Evolutionary conservation across 2,113 vertebrate species (phyloP).

Genomic region (Rhipidura dahli): DNA sequence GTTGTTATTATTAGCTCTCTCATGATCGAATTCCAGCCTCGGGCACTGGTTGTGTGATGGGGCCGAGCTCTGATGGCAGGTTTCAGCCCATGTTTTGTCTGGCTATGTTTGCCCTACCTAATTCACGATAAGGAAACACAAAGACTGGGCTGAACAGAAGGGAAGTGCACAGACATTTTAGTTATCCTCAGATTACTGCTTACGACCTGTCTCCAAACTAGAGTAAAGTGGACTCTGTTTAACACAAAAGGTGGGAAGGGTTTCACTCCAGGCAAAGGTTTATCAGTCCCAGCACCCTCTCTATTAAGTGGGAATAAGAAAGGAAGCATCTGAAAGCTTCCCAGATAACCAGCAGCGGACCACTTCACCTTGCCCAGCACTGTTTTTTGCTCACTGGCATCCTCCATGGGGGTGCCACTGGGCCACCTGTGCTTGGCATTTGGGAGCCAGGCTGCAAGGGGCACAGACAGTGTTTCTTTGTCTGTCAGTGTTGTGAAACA

Average conservation of each 20-base stretch:
- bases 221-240: background rate
- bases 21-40: conserved; percentile 50
- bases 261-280: background rate
- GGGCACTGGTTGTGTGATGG: conserved; percentile 24
- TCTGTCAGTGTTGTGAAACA: background rate
- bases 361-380: background rate
- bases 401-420: background rate
- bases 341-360: background rate
- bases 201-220: background rate
- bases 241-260: background rate
- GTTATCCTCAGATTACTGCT: background rate
- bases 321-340: background rate
- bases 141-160: background rate
- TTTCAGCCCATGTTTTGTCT: conserved; percentile 36
- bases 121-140: background rate
- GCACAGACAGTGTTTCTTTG: background rate
- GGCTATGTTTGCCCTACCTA: background rate
- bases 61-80: conserved; percentile 16
- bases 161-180: background rate
- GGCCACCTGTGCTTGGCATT: background rate
- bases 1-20: conserved; percentile 54
- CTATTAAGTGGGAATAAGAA: background rate
- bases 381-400: background rate
- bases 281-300: background rate
- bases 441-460: background rate